Evolutionary conservation across 1,140 invertebrate species (phyloP).

Genomic region (Muscidifurax raptorellus): DNA sequence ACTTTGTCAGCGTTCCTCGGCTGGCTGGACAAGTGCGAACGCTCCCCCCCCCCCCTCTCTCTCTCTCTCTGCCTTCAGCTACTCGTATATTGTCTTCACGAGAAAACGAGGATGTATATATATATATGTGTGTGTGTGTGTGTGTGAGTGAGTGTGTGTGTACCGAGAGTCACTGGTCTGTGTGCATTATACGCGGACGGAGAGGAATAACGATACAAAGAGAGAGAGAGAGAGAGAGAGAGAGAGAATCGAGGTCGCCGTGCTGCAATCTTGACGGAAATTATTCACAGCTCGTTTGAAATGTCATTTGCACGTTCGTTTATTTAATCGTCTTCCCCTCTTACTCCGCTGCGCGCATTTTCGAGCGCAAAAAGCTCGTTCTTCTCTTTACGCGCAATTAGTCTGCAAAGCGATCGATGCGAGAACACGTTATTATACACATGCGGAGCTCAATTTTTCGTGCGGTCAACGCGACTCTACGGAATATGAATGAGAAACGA

Average conservation of each 20-base stretch:
- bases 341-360: not conserved
- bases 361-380: not conserved
- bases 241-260: slow-evolving; percentile 52
- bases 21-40: slow-evolving; percentile 63
- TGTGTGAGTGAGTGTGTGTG: too few relatives aligned
- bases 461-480: not conserved
- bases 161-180: too few relatives aligned
- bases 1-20: slow-evolving; percentile 73
- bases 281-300: slow-evolving; percentile 47
- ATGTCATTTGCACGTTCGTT: slow-evolving; percentile 45
- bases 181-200: too few relatives aligned
- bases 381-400: not conserved
- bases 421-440: too few relatives aligned
- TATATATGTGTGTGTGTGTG: too few relatives aligned
- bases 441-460: not conserved
- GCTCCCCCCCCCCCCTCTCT: slow-evolving; percentile 60
- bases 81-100: slow-evolving; percentile 61
- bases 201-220: slow-evolving; percentile 23
- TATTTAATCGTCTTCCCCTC: slow-evolving; percentile 16
- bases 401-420: not conserved
- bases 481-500: not conserved
- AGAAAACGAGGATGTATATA: slow-evolving; percentile 56
- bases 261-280: slow-evolving; percentile 37
- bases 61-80: not conserved
- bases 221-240: slow-evolving; percentile 57